phyloP scores from a whole-genome alignment of 2,888 invertebrate species.

The Mellilla xanthometata region DNA sequence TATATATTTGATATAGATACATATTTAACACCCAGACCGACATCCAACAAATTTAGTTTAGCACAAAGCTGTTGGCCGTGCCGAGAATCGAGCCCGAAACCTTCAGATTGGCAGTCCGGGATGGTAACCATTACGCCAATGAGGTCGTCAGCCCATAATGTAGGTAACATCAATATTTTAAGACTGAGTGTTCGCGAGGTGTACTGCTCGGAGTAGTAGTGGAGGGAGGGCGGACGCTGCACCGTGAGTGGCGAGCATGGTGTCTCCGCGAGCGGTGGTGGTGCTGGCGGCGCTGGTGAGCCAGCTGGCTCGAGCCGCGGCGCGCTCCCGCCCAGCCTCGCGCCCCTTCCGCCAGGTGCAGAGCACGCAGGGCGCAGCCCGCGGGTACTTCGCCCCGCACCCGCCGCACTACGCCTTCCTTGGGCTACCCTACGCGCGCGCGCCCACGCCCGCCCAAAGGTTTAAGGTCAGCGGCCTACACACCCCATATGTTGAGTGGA shows the following conservation, averaged over 20 bases:
- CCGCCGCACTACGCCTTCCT: conserved; percentile 65
- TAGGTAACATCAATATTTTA: no score
- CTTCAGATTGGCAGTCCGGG: no score
- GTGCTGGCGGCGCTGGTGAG: neutral
- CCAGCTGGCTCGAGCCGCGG: neutral
- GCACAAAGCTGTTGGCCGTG: no score
- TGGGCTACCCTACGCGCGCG: conserved; percentile 68
- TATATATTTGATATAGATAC: no score
- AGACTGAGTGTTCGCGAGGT: no score
- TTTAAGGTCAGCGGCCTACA: conserved; percentile 62
- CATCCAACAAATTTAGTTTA: no score
- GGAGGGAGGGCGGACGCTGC: neutral
- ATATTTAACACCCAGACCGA: no score
- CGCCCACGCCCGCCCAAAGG: conserved; percentile 50
- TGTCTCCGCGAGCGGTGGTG: conserved; percentile 17
- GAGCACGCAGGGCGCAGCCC: conserved; percentile 58
- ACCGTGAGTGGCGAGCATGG: conserved; percentile 5
- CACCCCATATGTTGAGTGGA: conserved; percentile 38
- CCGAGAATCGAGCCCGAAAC: no score
- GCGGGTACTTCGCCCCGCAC: conserved; percentile 56
- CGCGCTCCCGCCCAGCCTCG: conserved; percentile 23
- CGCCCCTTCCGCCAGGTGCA: conserved; percentile 53
- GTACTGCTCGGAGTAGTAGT: no score
- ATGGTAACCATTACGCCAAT: no score
- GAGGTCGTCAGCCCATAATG: no score